Percentiles rank a stretch among this genome's conserved stretches.
Conservation (phyloP, 2,888 invertebrate species). For the Pachliopta kotzebuea region DNA sequence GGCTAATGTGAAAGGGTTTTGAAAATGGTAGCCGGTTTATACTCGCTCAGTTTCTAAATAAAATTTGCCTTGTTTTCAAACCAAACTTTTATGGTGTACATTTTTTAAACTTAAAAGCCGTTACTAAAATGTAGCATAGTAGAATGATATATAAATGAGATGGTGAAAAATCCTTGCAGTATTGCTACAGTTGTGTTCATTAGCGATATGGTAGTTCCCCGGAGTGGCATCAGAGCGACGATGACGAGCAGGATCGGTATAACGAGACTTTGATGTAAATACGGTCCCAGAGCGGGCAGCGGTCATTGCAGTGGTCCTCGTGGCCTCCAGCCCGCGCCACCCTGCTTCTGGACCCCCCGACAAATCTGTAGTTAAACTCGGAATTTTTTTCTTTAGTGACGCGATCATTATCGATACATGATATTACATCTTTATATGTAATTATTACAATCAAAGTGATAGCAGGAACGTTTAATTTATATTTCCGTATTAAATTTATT, state of each 20-base stretch:
- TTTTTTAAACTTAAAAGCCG: no score
- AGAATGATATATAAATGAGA: no score
- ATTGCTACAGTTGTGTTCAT: conserved; percentile 10
- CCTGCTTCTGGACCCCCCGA: conserved; percentile 42
- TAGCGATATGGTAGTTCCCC: conserved; percentile 24
- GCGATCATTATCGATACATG: conserved; percentile 42
- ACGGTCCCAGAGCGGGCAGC: conserved; percentile 38
- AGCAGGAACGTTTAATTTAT: no score
- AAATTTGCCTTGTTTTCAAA: not conserved
- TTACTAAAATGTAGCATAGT: no score
- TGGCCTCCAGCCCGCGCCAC: conserved; percentile 40
- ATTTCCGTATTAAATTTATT: not conserved
- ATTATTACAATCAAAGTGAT: not conserved
- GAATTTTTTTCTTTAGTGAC: conserved; percentile 39
- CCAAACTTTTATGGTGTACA: not conserved
- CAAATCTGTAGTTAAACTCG: conserved; percentile 52
- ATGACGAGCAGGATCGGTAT: conserved; percentile 48
- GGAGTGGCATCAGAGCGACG: conserved; percentile 35
- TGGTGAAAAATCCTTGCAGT: not conserved
- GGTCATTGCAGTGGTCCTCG: conserved; percentile 42
- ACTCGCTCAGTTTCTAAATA: not conserved
- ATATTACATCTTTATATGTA: not conserved
- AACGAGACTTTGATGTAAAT: conserved; percentile 75
- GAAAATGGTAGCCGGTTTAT: conserved; percentile 16
- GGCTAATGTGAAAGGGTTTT: conserved; percentile 9